Conservation (phyloP, 2,888 invertebrate genomes). For the Scaptomyza polygonia region DNA sequence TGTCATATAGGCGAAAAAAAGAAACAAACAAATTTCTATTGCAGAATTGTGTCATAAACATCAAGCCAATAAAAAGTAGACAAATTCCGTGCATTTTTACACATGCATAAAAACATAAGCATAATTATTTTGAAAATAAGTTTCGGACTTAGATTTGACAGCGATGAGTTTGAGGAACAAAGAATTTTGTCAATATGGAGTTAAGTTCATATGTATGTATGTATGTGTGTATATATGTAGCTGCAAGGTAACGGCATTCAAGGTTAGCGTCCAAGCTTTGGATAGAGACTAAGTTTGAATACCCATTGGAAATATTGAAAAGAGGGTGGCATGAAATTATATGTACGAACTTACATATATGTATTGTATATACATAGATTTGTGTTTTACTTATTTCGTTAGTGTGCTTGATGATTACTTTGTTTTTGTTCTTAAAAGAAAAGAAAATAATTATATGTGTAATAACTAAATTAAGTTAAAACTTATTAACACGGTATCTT, state of each 20-base stretch:
- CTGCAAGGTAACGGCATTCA: constrained; percentile 6
- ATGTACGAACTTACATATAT: no score
- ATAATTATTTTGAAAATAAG: neutral
- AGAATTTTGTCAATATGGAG: constrained; percentile 1
- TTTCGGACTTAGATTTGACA: constrained; percentile 6
- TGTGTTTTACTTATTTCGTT: neutral
- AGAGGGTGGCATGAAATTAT: neutral
- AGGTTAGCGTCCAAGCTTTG: constrained; percentile 2
- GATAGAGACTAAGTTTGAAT: neutral
- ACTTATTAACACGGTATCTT: neutral
- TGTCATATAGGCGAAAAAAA: neutral
- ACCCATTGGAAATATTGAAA: neutral
- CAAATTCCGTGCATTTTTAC: neutral
- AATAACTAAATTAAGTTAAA: neutral
- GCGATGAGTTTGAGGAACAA: neutral
- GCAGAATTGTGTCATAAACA: no score
- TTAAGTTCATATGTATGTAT: neutral
- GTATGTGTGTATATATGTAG: neutral
- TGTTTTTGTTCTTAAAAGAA: neutral
- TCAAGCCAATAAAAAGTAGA: neutral
- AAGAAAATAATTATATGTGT: neutral
- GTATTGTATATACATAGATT: no score
- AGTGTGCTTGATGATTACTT: neutral
- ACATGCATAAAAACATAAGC: no score
- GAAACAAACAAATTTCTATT: no score